Base-by-base conservation (phyloP, 2,797 vertebrate genomes). In the Gymnothorax reevesii region DNA sequence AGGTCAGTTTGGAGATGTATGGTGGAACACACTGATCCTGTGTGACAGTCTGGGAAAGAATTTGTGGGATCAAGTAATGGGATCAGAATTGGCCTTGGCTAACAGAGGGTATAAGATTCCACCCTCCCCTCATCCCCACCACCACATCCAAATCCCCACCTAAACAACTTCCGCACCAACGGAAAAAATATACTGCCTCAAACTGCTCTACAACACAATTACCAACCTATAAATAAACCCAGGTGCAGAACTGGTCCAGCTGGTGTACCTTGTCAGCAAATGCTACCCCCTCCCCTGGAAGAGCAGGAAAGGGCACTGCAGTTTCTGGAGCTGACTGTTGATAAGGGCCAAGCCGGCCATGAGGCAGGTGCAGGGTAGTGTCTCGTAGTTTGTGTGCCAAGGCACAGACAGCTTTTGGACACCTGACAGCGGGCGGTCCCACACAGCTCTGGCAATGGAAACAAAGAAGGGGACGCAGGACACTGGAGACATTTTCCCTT, bases 1-100 rank as follows among this genome's bases (percentile, higher is more conserved):
- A 27, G 83, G 59, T 86, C 54, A 15, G 59, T 66, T 73, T 87
- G 83, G 62, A 64, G 83, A 83, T 71, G 84, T 77, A 57, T 13
- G 57, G 22, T 10, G 27, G 60, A 66, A 33, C 54, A 20, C 33
- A 64, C 79, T 55, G 57, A 82, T n/a, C 15, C 83, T 27, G 60
- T 33, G 27, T 59, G 69, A 22, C 15, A 66, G 59, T 71, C 57
- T 69, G 86, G 59, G 83, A 84, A 84, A 84, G 59, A 42, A 84
- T 62, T 10, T 52, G 12, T 20, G 15, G 57, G 55, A 83, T 25
- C 59, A 15, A 83, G 64, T 20, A 25, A 83, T 25, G 12, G 59
- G 59, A 42, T 33, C 83, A 20, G 57, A 27, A 33, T 33, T 42
- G 54, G 13, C 83, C 8, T 57, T 33, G 1, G 71, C 33, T 13